These are phyloP conservation scores for Nothoprocta perdicaria DNA, from an alignment of 2,113 vertebrate species.

Conservation along the genomic window DNA sequence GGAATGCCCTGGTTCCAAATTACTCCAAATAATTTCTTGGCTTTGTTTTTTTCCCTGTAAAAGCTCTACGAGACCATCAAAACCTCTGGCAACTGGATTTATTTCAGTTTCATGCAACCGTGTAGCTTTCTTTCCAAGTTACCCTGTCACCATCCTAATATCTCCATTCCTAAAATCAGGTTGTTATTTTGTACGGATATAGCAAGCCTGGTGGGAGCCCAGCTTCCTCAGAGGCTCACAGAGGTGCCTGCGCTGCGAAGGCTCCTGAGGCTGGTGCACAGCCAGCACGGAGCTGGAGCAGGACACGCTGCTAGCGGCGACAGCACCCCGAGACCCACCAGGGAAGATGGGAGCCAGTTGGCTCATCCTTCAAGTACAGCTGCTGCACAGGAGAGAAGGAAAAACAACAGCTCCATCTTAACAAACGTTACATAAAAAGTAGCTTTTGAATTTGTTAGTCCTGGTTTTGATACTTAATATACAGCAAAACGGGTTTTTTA, in stretches of 20 bases:
- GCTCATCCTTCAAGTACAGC: not conserved
- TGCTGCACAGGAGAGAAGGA: not conserved
- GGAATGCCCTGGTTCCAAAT: not conserved
- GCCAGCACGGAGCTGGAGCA: fast-evolving
- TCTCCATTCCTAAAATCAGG: not conserved
- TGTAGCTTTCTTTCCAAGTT: not conserved
- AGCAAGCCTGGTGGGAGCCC: not conserved
- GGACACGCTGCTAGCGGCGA: not conserved
- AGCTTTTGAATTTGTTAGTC: not conserved
- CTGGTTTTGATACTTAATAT: not conserved
- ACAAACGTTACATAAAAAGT: not conserved
- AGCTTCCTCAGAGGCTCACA: not conserved
- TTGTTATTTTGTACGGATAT: not conserved
- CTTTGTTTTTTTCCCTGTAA: not conserved
- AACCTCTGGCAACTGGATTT: not conserved
- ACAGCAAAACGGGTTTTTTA: not conserved
- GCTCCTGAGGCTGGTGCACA: not conserved
- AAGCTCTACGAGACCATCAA: not conserved
- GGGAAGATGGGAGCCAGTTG: not conserved
- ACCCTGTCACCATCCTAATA: not conserved
- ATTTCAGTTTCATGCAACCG: not conserved
- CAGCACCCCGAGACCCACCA: not conserved
- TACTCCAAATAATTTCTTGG: not conserved
- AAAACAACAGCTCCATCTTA: not conserved
- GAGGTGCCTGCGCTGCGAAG: not conserved